Base-by-base conservation (phyloP, 2,888 invertebrate species). In the Cloeon dipterum region DNA sequence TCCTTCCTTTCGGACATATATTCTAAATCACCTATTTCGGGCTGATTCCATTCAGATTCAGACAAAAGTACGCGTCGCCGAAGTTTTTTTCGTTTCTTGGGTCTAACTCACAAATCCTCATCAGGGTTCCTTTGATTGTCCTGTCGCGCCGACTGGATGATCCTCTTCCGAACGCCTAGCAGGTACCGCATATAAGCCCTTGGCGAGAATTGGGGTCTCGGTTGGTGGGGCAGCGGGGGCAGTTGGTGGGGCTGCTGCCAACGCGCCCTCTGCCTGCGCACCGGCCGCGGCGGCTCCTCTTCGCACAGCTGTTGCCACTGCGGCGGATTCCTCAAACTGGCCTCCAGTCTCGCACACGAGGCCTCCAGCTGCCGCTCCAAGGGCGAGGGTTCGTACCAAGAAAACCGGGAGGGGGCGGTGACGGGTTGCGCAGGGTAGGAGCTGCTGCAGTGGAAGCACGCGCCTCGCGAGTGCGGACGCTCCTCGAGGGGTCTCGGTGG, bases 81-180 rank as follows among this genome's bases (percentile, higher is more conserved):
- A n/a, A n/a, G n/a, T n/a, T n/a, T n/a, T n/a, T n/a, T n/a, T n/a
- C n/a, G n/a, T n/a, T n/a, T n/a, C n/a, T n/a, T n/a, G n/a, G n/a
- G 21, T 21, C 21, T n/a, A 7, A n/a, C 5, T n/a, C 29, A 29
- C 11, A 14, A 14, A 7, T 29, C 29, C n/a, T 29, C 29, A 14
- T 5, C 7, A 5, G 5, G 5, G 11, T 29, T 29, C 5, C 7
- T 7, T 10, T n/a, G 8, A 7, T 29, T n/a, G 5, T 29, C 29
- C n/a, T 29, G 29, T 8, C 38, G 33, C 10, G 38, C 33, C 17
- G 38, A 33, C 17, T 32, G 25, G 7, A 38, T 33, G 4, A 38
- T 33, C 4, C 33, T 25, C n/a, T 32, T 32, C 23, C 38, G 33
- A n/a, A 38, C 26, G 33, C 34, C 38, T 5, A 38, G 33, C 20